phyloP scores from a whole-genome alignment of 2,113 vertebrate genomes.

The Rhinichthys klamathensis region DNA sequence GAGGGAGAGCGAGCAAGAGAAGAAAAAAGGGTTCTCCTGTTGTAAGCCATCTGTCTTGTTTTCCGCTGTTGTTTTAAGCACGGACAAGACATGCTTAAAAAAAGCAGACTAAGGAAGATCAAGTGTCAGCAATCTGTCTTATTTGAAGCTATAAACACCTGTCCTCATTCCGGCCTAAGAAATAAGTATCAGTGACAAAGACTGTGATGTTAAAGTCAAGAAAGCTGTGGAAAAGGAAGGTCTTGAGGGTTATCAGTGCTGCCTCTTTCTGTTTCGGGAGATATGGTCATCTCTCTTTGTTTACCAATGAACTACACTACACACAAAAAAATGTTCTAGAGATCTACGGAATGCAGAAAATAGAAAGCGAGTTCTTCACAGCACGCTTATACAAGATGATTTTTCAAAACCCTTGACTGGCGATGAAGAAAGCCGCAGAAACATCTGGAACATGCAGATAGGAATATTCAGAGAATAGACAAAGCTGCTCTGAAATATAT shows the following conservation, averaged over 20 bases:
- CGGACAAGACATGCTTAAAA: constrained; percentile 48
- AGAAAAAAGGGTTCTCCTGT: constrained; percentile 44
- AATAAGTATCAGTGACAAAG: constrained; percentile 33
- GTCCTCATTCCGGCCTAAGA: constrained; percentile 40
- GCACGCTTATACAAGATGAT: background rate
- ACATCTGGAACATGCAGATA: constrained; percentile 47
- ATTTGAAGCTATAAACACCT: constrained; percentile 58
- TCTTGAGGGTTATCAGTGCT: constrained; percentile 24
- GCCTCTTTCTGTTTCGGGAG: constrained; percentile 22
- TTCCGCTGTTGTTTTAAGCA: constrained; percentile 54
- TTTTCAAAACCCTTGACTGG: constrained; percentile 34
- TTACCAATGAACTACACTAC: constrained; percentile 24
- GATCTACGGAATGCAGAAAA: background rate
- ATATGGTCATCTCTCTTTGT: constrained; percentile 37
- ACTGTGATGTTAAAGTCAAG: constrained; percentile 34
- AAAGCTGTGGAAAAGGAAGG: constrained; percentile 15
- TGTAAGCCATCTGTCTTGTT: constrained; percentile 64
- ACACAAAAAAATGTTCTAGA: constrained; percentile 1
- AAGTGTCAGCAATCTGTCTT: constrained; percentile 47
- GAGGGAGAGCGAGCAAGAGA: constrained; percentile 33
- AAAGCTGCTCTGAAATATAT: constrained; percentile 32
- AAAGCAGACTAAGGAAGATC: constrained; percentile 54
- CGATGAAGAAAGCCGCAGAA: constrained; percentile 25
- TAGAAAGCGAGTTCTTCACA: background rate
- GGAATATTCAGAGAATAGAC: constrained; percentile 20